Conservation (phyloP, 1,140 invertebrate genomes). For the Drosophila funebris region DNA sequence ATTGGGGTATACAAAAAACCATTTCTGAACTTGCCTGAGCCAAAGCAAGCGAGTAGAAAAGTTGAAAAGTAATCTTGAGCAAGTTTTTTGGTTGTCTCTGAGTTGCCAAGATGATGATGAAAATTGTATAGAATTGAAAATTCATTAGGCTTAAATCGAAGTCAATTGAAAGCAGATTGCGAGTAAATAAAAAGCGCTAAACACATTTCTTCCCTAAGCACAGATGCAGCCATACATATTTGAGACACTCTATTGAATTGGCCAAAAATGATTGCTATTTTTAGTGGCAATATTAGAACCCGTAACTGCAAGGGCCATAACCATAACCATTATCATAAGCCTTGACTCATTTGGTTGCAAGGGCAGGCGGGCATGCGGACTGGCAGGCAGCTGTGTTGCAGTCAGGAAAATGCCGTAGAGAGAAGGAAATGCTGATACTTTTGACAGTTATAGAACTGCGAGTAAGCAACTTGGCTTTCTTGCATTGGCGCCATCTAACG, state of each 20-base stretch:
- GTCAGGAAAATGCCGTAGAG: neutral
- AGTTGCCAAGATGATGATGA: neutral
- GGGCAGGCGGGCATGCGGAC: no score
- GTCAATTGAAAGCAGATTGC: constrained; percentile 1
- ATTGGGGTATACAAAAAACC: no score
- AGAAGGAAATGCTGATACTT: neutral
- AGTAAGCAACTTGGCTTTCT: constrained; percentile 10
- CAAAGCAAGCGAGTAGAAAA: no score
- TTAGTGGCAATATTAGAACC: constrained; percentile 1
- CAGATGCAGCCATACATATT: neutral
- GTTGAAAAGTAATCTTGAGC: neutral
- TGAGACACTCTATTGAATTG: constrained; percentile 8
- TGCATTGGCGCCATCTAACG: constrained; percentile 50
- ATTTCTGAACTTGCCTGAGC: no score
- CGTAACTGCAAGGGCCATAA: constrained; percentile 7
- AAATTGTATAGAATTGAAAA: neutral
- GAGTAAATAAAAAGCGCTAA: constrained; percentile 3
- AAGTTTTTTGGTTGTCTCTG: neutral
- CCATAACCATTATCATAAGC: constrained; percentile 21
- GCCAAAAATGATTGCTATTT: constrained; percentile 10
- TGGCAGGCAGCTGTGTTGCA: no score
- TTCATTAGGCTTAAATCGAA: neutral
- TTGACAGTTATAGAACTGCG: constrained; percentile 12
- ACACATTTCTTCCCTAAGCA: neutral
- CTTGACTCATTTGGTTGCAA: constrained; percentile 23